Base-by-base conservation (phyloP, 2,888 invertebrate species). In the Macrophya annulata region DNA sequence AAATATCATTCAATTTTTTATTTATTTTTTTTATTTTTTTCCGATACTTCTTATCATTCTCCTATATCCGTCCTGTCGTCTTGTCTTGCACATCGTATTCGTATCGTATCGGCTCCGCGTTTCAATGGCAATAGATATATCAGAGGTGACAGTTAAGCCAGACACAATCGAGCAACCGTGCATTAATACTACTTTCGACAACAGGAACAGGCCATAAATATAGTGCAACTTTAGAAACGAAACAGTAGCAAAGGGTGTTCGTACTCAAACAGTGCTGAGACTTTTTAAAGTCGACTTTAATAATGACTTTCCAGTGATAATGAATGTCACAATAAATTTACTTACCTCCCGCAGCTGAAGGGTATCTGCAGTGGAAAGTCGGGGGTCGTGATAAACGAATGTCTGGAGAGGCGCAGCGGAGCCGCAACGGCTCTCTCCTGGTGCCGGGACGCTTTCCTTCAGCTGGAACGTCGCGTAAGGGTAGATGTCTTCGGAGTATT, bases 401-500 rank as follows among this genome's bases (percentile, higher is more conserved):
- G 97, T 94, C 90, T 92, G 93, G 85, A 91, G 91, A 82, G 90
- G 94, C 86, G 91, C 93, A 40, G 93, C 93, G 25, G 91, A 94
- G 92, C 97, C 98, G 94, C 98, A 98, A 84, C 98, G 97, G 93
- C 98, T 98, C 94, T 98, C 98, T 91, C 97, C 97, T 94, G 98
- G 97, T 0, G 97, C 96, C 81, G 97, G 96, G 91, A 98, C 98
- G 86, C 97, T 97, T 87, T 93, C 93, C 88, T 93, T 93, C 90
- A 98, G 94, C 93, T 98, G 98, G 94, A 98, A 98, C 77, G 98
- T 98, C 85, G 98, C 98, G 94, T 98, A 98, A 0, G 98, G 98
- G 92, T 98, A 98, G 90, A 98, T 98, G 92, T 98, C 98, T 94
- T 98, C 98, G 91, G 98, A 97, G 94, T 98, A 98, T 93, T 98